Base-by-base conservation (phyloP, 2,113 vertebrate species). In the Triplophysa rosa region DNA sequence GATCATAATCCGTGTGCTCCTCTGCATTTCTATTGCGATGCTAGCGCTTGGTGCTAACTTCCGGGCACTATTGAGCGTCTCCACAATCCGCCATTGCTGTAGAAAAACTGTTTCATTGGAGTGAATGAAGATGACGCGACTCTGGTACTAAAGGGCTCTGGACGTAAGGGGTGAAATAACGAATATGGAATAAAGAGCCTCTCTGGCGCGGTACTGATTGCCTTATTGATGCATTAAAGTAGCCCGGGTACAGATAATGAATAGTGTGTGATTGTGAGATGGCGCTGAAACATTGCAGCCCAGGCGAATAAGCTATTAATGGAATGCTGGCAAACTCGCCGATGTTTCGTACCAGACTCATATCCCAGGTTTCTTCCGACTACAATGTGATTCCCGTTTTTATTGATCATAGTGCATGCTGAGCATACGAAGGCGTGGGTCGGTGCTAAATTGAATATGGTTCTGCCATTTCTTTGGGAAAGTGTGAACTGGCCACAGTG, bases 371-470 rank as follows among this genome's bases (percentile, higher is more conserved):
- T 80, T 40, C 33, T 61, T 71, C 59, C 71, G 62, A 77, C 54
- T 42, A 26, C 81, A 84, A 86, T 80, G 67, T 59, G n/a, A 81
- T 76, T 80, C 26, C 58, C 64, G 14, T 45, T 47, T 67, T 77
- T 68, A 80, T 84, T 84, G 75, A 86, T 78, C 64, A 45, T 54
- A 17, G 61, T 59, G 19, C 65, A 74, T 64, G 69, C 72, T 17
- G 52, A 29, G 29, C 65, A 80, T 83, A 82, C 67, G 80, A 78
- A 52, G 40, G 75, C 52, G 40, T 61, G 68, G 29, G 78, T 21
- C 40, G 74, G 37, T 73, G 71, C 69, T 82, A 82, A 87, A 89
- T 89, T 90, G 85, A 88, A 87, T 85, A 82, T 59, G 82, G 79
- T 73, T 49, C 75, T 84, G 80, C 86, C 63, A 65, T 11, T 62